Conservation (phyloP, 2,797 vertebrate species). For the Alcedo atthis region DNA sequence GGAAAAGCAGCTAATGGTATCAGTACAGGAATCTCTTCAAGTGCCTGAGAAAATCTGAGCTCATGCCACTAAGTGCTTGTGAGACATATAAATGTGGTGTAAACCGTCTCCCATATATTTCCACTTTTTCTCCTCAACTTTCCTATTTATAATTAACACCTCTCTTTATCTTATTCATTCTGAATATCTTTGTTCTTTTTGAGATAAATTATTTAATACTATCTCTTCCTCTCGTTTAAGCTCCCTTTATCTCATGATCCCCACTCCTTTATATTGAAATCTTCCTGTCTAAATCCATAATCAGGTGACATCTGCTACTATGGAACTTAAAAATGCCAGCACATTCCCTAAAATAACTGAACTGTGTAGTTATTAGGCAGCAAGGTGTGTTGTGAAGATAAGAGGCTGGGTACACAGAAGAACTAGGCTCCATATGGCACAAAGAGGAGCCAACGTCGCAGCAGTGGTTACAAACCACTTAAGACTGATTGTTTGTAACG, state of each 20-base stretch:
- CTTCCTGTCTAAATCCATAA: conserved; percentile 61
- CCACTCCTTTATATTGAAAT: conserved; percentile 65
- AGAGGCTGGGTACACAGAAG: not conserved
- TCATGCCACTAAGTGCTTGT: conserved; percentile 39
- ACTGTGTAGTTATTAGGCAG: not conserved
- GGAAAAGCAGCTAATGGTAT: not conserved
- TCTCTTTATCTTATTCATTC: conserved; percentile 72
- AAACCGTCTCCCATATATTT: conserved; percentile 67
- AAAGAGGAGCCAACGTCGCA: accelerated
- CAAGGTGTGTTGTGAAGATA: not conserved
- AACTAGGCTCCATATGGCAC: not conserved
- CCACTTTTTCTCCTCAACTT: conserved; percentile 71
- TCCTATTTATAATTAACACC: conserved; percentile 73
- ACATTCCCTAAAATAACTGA: conserved; percentile 18
- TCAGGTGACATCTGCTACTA: conserved; percentile 14
- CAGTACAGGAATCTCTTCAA: not conserved
- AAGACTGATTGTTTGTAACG: not conserved
- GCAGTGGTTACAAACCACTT: not conserved
- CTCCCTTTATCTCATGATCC: conserved; percentile 67
- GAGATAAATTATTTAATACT: conserved; percentile 71
- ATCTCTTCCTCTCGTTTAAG: conserved; percentile 54
- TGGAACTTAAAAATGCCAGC: not conserved
- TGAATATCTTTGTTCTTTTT: conserved; percentile 68
- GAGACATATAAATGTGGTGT: conserved; percentile 71
- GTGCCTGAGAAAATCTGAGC: conserved; percentile 8